These are phyloP conservation scores for Pseudomyrmex dendroicus DNA, from an alignment of 1,140 invertebrate genomes.

Conservation along the genomic window DNA sequence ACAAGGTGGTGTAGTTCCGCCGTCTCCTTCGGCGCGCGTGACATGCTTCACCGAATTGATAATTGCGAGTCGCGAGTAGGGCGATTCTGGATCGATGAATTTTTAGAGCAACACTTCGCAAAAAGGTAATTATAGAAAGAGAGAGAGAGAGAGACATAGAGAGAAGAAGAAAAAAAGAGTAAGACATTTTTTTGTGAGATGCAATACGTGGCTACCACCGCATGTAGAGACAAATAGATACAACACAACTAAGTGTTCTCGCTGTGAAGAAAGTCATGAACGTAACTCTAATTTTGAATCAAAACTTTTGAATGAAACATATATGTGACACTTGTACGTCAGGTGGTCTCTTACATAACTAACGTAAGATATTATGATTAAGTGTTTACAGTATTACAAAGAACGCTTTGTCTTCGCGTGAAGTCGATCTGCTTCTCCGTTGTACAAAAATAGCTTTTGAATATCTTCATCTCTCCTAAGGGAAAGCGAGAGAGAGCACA, in stretches of 20 bases:
- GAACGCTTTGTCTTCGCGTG: not conserved
- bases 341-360: no score
- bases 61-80: slow-evolving; percentile 43
- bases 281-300: no score
- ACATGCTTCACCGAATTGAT: slow-evolving; percentile 41
- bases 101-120: not conserved
- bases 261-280: no score
- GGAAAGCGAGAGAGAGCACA: not conserved
- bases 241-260: no score
- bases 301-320: not conserved
- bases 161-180: no score
- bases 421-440: not conserved
- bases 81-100: slow-evolving; percentile 7
- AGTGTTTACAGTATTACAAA: not conserved
- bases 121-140: not conserved
- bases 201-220: no score
- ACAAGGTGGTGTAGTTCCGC: slow-evolving; percentile 44
- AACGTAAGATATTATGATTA: no score
- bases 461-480: not conserved
- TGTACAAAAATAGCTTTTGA: not conserved
- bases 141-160: not conserved
- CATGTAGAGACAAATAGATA: no score
- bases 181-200: no score
- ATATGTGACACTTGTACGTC: no score
- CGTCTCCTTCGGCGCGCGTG: slow-evolving; percentile 35